Evolutionary conservation across 1,140 invertebrate species (phyloP), one percentile per base, ranked within the genome.

Genomic region (Drosophila kanapiae): DNA sequence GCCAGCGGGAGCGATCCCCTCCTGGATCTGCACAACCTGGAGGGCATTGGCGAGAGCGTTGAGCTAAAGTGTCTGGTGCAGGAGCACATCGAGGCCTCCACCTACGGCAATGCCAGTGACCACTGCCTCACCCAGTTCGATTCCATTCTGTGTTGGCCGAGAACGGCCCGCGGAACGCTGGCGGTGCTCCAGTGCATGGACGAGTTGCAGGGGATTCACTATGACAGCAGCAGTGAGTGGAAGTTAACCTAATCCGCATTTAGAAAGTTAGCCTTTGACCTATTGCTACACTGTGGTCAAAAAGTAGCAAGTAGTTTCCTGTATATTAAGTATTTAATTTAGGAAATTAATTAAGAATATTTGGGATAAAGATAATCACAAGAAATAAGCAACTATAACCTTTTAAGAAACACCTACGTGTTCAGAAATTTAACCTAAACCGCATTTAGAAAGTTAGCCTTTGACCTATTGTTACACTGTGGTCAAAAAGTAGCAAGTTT

Each of bases 131-230:
- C 94, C 13, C 94, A 95, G 62, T 97, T 95, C 94, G 97, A 98
- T 92, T 94, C 94, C 10, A 91, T 97, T 16, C 93, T 96, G 1
- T 98, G 97, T 91, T 98, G 97, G 97, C 96, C 96, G 1, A 93
- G 95, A 4, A 96, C 97, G 0, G 93, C 93, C 1, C 94, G 95
- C 40, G 95, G 95, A 38, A 94, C 94, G 0, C 65, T 95, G 7
- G 96, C 95, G 3, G 91, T 94, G 1, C 94, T 97, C 65, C 95
- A 95, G 6, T 98, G 97, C 83, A 96, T 97, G 75, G 94, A 95
- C 6, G 95, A 96, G 78, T 93, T 98, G 48, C 95, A 96, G 75
- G 96, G 96, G 59, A 95, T 98, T 58, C 94, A 94, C 54, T 97
- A 97, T 80, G 96, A 97, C 84, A 94, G 94, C 71, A 95, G 94